Percentiles rank a stretch among this genome's conserved stretches.
These are phyloP conservation scores for Spodoptera exigua DNA, from an alignment of 2,888 invertebrate genomes.

Conservation along the genomic window DNA sequence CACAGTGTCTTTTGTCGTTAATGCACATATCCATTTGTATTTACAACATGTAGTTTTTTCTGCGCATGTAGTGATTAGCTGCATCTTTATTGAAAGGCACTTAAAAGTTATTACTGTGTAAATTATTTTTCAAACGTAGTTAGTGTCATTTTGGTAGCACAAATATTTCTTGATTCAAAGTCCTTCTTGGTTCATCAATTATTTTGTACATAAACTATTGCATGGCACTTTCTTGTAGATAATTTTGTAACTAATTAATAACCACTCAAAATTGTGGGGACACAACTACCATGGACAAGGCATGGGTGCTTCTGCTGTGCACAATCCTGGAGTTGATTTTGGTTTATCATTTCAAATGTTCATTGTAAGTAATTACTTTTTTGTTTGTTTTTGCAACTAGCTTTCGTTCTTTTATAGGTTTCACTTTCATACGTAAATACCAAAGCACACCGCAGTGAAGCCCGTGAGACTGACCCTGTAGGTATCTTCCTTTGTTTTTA, in stretches of 20 bases:
- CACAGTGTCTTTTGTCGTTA: conserved; percentile 22
- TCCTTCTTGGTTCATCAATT: conserved; percentile 26
- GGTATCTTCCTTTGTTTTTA: conserved; percentile 88
- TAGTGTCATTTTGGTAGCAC: conserved; percentile 20
- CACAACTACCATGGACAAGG: conserved; percentile 28
- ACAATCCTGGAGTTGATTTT: conserved; percentile 11
- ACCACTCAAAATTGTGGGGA: conserved; percentile 15
- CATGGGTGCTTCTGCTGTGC: conserved; percentile 67
- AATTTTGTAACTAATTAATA: conserved; percentile 34
- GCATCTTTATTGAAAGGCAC: conserved; percentile 4
- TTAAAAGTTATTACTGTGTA: not conserved
- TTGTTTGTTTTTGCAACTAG: conserved; percentile 85
- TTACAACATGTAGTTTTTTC: conserved; percentile 30
- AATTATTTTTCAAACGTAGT: no score
- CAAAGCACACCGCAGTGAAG: conserved; percentile 79
- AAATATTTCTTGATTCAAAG: conserved; percentile 7
- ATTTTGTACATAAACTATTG: conserved; percentile 22
- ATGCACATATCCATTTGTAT: conserved; percentile 4
- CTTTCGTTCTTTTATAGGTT: conserved; percentile 91
- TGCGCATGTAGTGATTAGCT: not conserved
- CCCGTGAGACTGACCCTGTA: conserved; percentile 92
- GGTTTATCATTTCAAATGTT: conserved; percentile 21
- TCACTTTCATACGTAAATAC: conserved; percentile 89
- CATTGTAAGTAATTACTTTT: conserved; percentile 57
- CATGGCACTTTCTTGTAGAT: conserved; percentile 50